These are phyloP conservation scores for Zalophus californianus DNA, from an alignment of 2,797 vertebrate species.

Conservation along the genomic window DNA sequence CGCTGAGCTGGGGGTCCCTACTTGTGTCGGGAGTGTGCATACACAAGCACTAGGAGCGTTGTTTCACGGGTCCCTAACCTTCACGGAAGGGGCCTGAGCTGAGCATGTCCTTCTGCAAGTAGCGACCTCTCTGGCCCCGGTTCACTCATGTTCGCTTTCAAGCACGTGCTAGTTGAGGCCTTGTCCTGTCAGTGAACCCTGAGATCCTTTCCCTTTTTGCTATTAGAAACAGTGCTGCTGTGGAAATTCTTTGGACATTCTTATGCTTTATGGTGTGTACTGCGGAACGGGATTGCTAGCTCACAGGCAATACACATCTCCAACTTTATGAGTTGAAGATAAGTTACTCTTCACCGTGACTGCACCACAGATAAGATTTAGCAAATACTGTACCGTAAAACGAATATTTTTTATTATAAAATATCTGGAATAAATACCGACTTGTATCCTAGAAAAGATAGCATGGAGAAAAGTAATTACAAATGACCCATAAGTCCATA, in stretches of 20 bases:
- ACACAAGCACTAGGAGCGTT: too few species aligned
- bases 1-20: accelerated
- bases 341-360: background rate
- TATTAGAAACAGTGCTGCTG: background rate
- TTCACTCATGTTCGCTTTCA: background rate
- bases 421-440: background rate
- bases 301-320: background rate
- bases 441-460: background rate
- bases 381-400: background rate
- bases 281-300: background rate
- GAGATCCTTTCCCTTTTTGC: background rate
- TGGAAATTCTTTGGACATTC: background rate
- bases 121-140: background rate
- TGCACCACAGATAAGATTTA: background rate
- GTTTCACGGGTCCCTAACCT: background rate
- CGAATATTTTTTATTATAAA: background rate
- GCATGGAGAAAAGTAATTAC: background rate
- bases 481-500: background rate
- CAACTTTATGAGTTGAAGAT: background rate
- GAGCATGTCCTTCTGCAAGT: background rate
- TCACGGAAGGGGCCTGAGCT: background rate
- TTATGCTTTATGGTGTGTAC: background rate
- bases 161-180: background rate
- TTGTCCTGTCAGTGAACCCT: background rate
- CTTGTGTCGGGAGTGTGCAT: accelerated